Percentiles rank a stretch among this genome's conserved stretches.
phyloP scores from a whole-genome alignment of 2,797 vertebrate species.

The Smutsia temminckii region DNA sequence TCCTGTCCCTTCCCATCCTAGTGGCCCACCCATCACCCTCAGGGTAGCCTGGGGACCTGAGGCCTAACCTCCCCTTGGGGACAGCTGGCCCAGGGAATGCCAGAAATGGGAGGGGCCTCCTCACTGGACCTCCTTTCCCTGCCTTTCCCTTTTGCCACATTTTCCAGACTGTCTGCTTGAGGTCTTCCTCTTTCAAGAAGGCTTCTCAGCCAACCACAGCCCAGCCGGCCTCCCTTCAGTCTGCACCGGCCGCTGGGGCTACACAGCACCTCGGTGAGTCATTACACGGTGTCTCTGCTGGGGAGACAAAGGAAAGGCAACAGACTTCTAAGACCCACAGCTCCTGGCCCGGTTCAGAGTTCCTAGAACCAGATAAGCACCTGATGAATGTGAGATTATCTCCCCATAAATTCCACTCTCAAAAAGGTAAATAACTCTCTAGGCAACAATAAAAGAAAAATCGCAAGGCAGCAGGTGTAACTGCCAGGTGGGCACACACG shows the following conservation, averaged over 20 bases:
- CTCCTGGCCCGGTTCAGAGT: not conserved
- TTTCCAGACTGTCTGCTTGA: not conserved
- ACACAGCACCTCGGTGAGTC: accelerated
- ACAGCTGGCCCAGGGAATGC: not conserved
- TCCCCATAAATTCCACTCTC: not conserved
- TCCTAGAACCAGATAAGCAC: not conserved
- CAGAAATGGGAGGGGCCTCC: not conserved
- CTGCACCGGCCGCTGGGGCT: not conserved
- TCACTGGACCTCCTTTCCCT: not conserved
- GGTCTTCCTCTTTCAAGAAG: slow-evolving; percentile 33
- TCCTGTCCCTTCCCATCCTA: not conserved
- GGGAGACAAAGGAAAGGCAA: not conserved
- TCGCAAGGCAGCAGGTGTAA: not conserved
- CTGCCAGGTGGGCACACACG: accelerated
- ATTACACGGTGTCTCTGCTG: not conserved
- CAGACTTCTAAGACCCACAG: accelerated
- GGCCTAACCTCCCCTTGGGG: not conserved
- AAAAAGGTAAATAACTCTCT: not conserved
- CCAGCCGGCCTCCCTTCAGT: not conserved
- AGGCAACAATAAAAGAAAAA: not conserved
- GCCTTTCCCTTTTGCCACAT: not conserved
- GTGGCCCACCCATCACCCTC: not conserved
- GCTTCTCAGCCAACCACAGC: not conserved
- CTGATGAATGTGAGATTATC: not conserved
- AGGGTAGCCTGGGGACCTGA: not conserved